Evolutionary conservation across 92 coral and sea anemone genomes (phyloP), one percentile per base, ranked within the genome.

Genomic region (Epizoanthus illoricatus): DNA sequence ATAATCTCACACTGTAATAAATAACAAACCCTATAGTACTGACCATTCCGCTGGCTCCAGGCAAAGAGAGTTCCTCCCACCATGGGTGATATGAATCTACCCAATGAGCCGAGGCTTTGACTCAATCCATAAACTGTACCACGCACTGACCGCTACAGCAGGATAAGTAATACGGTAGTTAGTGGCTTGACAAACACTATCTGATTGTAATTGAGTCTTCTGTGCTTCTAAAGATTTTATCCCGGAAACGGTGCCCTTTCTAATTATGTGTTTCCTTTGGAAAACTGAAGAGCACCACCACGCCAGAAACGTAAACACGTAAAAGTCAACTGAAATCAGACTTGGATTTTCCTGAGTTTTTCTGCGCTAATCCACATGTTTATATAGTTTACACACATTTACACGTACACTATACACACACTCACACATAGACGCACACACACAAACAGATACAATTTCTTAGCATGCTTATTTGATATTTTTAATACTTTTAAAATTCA

Each of bases 21-120:
- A 15, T 17, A 70, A 70, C 23, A 70, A 71, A 69, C 4, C 39
- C n/a, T 4, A 19, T 28, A 59, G 47, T 40, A 76, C 81, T 40
- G 45, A 76, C 81, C 81, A 17, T 76, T 76, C 59, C 81, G 61
- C 65, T 76, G 81, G 40, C 81, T 76, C 81, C 81, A 76, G 21
- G 81, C 69, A 55, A 76, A 76, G 43, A 59, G 41, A 40, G 59
- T 76, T 60, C 81, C 81, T 76, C 81, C 81, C 24, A 60, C 57
- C 59, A 76, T 60, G 7, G 81, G 81, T 39, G 58, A 52, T 24
- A 76, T 40, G 69, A 76, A 76, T 59, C 81, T 19, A 40, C 81
- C 81, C 57, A 76, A 42, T 4, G 69, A 76, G 47, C 69, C 81
- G 12, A 39, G 11, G 70, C 57, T 76, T 76, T 76, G 81, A 59